These are phyloP conservation scores for Anthopleura sola DNA, from an alignment of 64 coral and sea anemone species.

Conservation along the genomic window DNA sequence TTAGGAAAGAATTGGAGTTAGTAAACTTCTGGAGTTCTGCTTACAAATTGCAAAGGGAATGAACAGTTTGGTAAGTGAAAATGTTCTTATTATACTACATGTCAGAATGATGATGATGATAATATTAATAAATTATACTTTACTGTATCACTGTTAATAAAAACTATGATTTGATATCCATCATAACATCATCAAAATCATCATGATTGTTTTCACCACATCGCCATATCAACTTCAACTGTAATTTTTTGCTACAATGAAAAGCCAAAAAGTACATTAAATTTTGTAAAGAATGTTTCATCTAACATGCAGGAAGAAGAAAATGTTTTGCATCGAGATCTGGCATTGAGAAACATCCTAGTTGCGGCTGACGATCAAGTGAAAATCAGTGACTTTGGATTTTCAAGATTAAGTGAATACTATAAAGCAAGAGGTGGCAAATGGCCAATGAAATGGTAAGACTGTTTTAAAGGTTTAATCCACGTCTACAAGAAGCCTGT, in stretches of 20 bases:
- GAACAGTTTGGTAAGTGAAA: constrained; percentile 27
- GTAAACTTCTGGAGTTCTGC: constrained; percentile 39
- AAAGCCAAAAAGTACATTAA: too few relatives aligned
- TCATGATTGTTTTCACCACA: too few relatives aligned
- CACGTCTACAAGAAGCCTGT: too few relatives aligned
- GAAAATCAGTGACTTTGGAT: constrained; percentile 81
- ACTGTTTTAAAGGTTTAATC: too few relatives aligned
- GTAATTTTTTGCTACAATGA: too few relatives aligned
- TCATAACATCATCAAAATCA: too few relatives aligned
- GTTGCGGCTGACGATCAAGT: constrained; percentile 53
- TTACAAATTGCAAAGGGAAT: constrained; percentile 49
- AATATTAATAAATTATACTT: too few relatives aligned
- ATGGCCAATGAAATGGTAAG: constrained; percentile 58
- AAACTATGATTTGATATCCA: too few relatives aligned
- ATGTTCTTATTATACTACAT: not conserved
- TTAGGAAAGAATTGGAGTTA: constrained; percentile 29
- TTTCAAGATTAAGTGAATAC: constrained; percentile 56
- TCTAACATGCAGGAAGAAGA: not conserved
- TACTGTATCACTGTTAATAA: too few relatives aligned
- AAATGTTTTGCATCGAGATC: constrained; percentile 54
- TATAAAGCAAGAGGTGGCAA: constrained; percentile 37
- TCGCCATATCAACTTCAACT: too few relatives aligned
- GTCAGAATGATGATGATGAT: too few relatives aligned
- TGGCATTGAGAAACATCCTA: constrained; percentile 69
- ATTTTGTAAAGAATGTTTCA: not conserved